These are phyloP conservation scores for Limnephilus marmoratus DNA, from an alignment of 2,888 invertebrate genomes.

Conservation along the genomic window DNA sequence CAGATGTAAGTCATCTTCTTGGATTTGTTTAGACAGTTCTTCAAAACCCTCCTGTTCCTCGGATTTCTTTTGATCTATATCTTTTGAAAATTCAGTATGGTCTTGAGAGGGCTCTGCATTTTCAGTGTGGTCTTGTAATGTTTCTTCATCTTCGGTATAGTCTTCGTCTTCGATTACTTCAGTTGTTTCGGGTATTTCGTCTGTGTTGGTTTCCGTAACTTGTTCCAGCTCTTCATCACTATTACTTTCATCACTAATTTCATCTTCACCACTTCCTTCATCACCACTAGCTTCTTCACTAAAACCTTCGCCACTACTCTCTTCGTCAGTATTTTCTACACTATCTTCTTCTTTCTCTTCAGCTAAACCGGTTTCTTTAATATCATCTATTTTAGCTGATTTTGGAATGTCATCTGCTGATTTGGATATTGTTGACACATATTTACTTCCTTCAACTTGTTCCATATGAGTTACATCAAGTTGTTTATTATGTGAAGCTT, in stretches of 20 bases:
- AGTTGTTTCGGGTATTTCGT: not conserved
- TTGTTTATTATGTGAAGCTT: not conserved
- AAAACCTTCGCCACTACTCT: too few species aligned
- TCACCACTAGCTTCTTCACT: conserved; percentile 5
- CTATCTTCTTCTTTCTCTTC: not conserved
- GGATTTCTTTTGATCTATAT: not conserved
- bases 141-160: not conserved
- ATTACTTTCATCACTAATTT: not conserved
- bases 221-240: not conserved
- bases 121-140: not conserved
- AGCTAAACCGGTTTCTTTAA: not conserved
- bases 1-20: not conserved
- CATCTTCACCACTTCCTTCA: not conserved
- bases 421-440: not conserved
- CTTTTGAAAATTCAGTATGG: not conserved
- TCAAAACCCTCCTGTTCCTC: not conserved
- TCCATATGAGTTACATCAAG: not conserved
- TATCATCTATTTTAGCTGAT: not conserved
- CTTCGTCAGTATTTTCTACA: not conserved
- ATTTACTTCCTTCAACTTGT: not conserved
- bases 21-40: not conserved
- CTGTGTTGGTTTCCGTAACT: not conserved
- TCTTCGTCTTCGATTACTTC: not conserved
- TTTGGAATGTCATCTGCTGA: not conserved
- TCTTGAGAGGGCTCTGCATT: not conserved